A percentile compares a stretch with the other conserved stretches of the same genome.
Conservation (phyloP, 2,888 invertebrate species). For the Criorhina ranunculi region DNA sequence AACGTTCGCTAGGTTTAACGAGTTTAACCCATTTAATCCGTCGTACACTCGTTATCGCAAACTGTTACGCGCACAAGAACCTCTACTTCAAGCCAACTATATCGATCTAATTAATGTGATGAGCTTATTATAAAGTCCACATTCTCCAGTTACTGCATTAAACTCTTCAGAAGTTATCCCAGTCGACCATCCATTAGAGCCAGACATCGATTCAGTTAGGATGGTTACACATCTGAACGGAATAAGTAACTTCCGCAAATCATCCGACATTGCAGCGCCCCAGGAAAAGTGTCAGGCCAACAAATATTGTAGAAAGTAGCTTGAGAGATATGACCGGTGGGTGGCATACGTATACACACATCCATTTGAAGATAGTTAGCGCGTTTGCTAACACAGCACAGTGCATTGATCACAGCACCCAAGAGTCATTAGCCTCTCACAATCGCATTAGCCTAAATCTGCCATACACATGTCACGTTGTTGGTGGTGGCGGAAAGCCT, state of each 20-base stretch:
- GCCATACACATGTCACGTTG: constrained; percentile 63
- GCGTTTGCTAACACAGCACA: constrained; percentile 19
- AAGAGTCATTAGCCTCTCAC: constrained; percentile 73
- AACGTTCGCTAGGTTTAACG: constrained; percentile 21
- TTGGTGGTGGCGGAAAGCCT: constrained; percentile 60
- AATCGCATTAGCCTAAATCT: constrained; percentile 77
- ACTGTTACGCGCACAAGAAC: constrained; percentile 17
- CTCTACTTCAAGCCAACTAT: constrained; percentile 4
- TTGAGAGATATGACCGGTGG: neutral
- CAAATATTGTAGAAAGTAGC: neutral
- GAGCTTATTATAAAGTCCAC: constrained; percentile 60
- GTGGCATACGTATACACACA: constrained; percentile 10
- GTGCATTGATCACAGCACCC: constrained; percentile 60
- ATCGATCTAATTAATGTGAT: constrained; percentile 61
- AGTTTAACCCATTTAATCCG: constrained; percentile 31
- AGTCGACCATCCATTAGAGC: constrained; percentile 37
- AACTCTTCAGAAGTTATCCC: constrained; percentile 22
- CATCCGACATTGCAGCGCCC: constrained; percentile 17
- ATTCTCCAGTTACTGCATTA: constrained; percentile 38
- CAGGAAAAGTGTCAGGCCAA: constrained; percentile 10
- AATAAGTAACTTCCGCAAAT: constrained; percentile 63
- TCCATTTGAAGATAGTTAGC: constrained; percentile 19
- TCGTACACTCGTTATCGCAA: constrained; percentile 4
- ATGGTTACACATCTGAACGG: constrained; percentile 45
- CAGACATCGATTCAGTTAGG: constrained; percentile 51